Evolutionary conservation across 2,888 invertebrate species (phyloP).

Genomic region (Boloria euphrosyne): DNA sequence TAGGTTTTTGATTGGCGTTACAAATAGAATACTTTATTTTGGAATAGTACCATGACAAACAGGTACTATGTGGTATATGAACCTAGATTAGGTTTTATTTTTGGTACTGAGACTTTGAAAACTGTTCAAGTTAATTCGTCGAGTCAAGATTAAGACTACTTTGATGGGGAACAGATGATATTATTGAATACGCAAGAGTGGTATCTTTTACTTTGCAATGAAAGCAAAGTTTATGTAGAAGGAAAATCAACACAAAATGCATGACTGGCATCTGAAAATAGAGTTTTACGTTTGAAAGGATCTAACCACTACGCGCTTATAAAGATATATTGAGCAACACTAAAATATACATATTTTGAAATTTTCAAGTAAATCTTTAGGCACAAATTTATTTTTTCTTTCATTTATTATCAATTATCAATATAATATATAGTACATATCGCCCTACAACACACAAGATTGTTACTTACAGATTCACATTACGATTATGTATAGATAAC

Average conservation of each 20-base stretch:
- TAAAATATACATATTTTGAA: slow-evolving; percentile 66
- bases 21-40: no score
- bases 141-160: background rate
- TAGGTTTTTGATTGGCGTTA: no score
- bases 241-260: slow-evolving; percentile 65
- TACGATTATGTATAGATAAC: slow-evolving; percentile 64
- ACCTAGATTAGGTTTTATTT: no score
- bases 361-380: slow-evolving; percentile 71
- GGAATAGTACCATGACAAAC: no score
- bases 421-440: slow-evolving; percentile 56
- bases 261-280: slow-evolving; percentile 66
- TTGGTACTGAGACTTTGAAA: no score
- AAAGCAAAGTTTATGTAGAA: slow-evolving; percentile 42
- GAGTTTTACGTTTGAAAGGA: slow-evolving; percentile 63
- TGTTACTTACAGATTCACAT: slow-evolving; percentile 56
- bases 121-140: no score
- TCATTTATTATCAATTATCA: slow-evolving; percentile 40
- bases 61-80: no score
- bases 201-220: slow-evolving; percentile 29
- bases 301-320: slow-evolving; percentile 77
- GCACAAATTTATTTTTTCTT: slow-evolving; percentile 72
- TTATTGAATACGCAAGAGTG: slow-evolving; percentile 27
- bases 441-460: slow-evolving; percentile 72
- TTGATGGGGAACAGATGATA: slow-evolving; percentile 2
- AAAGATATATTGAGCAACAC: slow-evolving; percentile 76